phyloP scores from a whole-genome alignment of 2,888 invertebrate species.

The Desoria tigrina region DNA sequence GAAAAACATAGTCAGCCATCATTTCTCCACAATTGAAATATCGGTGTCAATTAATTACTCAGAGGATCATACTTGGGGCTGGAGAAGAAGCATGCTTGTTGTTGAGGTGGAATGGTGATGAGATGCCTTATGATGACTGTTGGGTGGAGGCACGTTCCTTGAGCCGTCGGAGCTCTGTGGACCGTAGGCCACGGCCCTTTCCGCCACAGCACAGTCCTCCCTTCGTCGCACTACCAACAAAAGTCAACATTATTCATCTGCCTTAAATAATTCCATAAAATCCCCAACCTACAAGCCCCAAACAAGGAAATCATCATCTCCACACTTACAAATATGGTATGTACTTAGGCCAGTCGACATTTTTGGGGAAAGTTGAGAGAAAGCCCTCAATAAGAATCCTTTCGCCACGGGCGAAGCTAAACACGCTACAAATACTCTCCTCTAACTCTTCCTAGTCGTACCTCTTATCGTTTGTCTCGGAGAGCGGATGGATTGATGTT shows the following conservation, averaged over 20 bases:
- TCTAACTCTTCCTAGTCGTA: background rate
- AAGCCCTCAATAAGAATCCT: background rate
- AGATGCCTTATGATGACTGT: conserved; percentile 44
- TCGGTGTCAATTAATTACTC: too few species aligned
- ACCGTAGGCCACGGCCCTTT: conserved; percentile 40
- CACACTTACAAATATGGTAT: conserved; percentile 43
- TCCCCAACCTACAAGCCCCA: too few species aligned
- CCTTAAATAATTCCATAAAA: too few species aligned
- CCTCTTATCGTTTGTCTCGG: background rate
- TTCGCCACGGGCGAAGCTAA: background rate
- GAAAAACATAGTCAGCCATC: background rate
- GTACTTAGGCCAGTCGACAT: conserved; percentile 38
- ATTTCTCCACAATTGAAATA: background rate
- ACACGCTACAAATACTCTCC: background rate
- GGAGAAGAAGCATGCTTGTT: conserved; percentile 90
- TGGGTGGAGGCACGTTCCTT: background rate
- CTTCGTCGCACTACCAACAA: conserved; percentile 46
- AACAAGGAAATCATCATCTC: background rate
- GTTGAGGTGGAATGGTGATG: conserved; percentile 57
- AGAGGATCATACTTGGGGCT: conserved; percentile 85
- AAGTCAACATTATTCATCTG: conserved; percentile 4
- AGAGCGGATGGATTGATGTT: background rate
- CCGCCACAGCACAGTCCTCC: conserved; percentile 50
- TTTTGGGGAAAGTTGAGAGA: conserved; percentile 11
- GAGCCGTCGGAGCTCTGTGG: conserved; percentile 30